Conservation (phyloP, 2,797 vertebrate species). For the Melanotaenia pygmaea region DNA sequence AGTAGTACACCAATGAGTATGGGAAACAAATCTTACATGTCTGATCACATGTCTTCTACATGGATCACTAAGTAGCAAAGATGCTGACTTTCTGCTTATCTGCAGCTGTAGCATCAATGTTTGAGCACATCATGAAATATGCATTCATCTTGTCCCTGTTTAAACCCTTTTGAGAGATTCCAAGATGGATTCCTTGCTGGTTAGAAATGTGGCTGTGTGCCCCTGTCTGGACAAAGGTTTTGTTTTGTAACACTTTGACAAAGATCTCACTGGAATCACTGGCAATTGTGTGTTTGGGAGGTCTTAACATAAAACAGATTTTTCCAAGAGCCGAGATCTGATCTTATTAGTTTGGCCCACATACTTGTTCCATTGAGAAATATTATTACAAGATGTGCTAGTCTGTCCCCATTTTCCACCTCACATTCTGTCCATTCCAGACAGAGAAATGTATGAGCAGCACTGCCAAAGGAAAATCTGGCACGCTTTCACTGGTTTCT, state of each 20-base stretch:
- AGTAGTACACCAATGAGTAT: too few relatives aligned
- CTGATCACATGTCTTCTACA: neutral
- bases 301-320: neutral
- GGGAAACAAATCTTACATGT: neutral
- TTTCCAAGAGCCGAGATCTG: neutral
- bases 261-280: neutral
- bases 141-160: neutral
- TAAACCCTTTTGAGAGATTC: neutral
- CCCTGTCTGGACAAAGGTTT: neutral
- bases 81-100: neutral
- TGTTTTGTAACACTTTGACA: too few relatives aligned
- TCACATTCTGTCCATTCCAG: conserved; percentile 7
- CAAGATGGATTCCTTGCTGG: neutral
- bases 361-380: conserved; percentile 8
- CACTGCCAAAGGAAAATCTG: conserved; percentile 10
- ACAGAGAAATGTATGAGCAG: conserved; percentile 17
- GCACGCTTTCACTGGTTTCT: conserved; percentile 3
- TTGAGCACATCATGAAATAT: neutral
- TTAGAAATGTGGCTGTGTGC: neutral
- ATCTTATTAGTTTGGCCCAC: neutral
- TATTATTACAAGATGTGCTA: conserved; percentile 3
- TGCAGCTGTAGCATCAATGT: neutral
- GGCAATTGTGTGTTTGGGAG: neutral
- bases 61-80: neutral
- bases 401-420: conserved; percentile 1